Evolutionary conservation across 1,140 invertebrate genomes (phyloP).

Genomic region (Radopholus similis): DNA sequence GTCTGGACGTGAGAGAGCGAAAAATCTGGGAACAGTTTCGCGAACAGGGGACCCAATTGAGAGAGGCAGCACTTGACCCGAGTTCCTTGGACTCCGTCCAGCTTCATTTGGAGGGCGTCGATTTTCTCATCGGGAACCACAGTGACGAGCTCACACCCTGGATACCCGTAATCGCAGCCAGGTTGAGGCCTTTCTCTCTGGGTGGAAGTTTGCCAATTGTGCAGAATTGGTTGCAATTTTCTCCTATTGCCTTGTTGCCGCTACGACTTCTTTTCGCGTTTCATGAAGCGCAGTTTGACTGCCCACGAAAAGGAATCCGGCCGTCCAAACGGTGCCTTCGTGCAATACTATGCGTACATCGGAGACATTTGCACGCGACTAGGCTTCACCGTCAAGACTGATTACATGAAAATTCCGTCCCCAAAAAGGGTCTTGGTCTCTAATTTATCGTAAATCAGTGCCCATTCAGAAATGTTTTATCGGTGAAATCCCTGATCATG

Average conservation of each 20-base stretch:
- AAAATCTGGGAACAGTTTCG: slow-evolving; percentile 81
- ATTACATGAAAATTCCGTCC: slow-evolving; percentile 36
- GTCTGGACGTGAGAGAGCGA: slow-evolving; percentile 81
- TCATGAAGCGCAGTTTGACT: not conserved
- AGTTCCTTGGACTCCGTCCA: not conserved
- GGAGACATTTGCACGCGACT: slow-evolving; percentile 17
- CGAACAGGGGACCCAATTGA: slow-evolving; percentile 57
- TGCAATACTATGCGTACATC: slow-evolving; percentile 36
- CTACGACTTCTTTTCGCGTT: slow-evolving; percentile 31
- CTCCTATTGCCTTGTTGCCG: slow-evolving; percentile 37
- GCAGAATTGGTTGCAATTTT: slow-evolving; percentile 29
- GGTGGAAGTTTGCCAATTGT: not conserved
- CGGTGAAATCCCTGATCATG: slow-evolving; percentile 22
- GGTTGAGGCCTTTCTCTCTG: slow-evolving; percentile 50
- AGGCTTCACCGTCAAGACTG: slow-evolving; percentile 25
- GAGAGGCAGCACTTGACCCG: slow-evolving; percentile 60
- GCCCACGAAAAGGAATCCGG: slow-evolving; percentile 3
- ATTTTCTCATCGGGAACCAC: slow-evolving; percentile 97
- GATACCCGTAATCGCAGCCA: slow-evolving; percentile 85
- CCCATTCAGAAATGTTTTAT: slow-evolving; percentile 31
- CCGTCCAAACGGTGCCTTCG: slow-evolving; percentile 6
- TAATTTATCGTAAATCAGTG: slow-evolving; percentile 8
- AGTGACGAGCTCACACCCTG: slow-evolving; percentile 96
- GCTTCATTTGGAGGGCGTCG: slow-evolving; percentile 66
- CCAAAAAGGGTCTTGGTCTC: slow-evolving; percentile 27